Evolutionary conservation across 2,113 vertebrate species (phyloP).

Genomic region (Trematomus loennbergii): DNA sequence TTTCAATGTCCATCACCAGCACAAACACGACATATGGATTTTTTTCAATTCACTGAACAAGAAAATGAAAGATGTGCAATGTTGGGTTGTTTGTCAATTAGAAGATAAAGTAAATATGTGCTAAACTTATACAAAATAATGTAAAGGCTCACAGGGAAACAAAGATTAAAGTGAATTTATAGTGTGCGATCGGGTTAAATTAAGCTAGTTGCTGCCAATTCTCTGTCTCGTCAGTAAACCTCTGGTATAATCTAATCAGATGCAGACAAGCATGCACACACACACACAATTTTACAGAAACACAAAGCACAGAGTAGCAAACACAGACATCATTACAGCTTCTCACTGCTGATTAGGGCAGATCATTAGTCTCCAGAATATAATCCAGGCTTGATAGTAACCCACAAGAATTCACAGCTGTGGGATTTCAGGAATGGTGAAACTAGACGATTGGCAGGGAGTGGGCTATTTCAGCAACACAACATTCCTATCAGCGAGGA

Average conservation of each 20-base stretch:
- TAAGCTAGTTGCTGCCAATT: conserved; percentile 37
- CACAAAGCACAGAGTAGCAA: background rate
- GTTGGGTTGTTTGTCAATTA: conserved; percentile 2
- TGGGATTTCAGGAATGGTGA: conserved; percentile 49
- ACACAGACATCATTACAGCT: conserved; percentile 30
- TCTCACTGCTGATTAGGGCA: conserved; percentile 59
- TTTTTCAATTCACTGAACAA: background rate
- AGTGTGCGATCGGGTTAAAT: conserved; percentile 42
- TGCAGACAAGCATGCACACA: conserved; percentile 14
- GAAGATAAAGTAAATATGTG: background rate
- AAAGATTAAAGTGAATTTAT: conserved; percentile 20
- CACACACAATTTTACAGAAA: background rate
- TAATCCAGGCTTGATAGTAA: conserved; percentile 40
- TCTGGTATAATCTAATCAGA: conserved; percentile 52
- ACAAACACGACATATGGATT: background rate
- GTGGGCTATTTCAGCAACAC: conserved; percentile 44
- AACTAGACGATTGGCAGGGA: conserved; percentile 36
- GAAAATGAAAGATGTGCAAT: background rate
- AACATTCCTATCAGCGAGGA: conserved; percentile 45
- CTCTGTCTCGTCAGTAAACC: conserved; percentile 44
- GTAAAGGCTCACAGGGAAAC: background rate
- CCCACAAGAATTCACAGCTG: conserved; percentile 31
- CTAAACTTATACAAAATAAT: background rate
- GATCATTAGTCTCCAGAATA: conserved; percentile 52
- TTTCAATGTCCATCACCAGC: background rate